Percentiles rank a stretch among this genome's conserved stretches.
Evolutionary conservation across 2,888 invertebrate species (phyloP).

Genomic region (Balanococcus diminutus): DNA sequence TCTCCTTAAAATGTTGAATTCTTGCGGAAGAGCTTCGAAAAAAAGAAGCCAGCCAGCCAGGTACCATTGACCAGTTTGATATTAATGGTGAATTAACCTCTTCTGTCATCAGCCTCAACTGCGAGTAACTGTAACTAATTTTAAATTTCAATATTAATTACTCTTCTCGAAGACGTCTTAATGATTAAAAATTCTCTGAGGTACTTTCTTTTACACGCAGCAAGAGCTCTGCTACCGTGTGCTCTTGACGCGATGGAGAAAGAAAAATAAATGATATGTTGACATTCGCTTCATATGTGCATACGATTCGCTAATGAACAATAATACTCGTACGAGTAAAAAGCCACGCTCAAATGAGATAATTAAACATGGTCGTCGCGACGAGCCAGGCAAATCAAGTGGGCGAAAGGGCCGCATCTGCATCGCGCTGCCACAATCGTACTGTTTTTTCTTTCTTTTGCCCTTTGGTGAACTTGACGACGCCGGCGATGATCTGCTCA

Average conservation of each 20-base stretch:
- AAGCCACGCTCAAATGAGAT: neutral
- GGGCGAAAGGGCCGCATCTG: neutral
- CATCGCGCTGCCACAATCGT: neutral
- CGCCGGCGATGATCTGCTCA: neutral
- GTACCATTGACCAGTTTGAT: slow-evolving; percentile 2
- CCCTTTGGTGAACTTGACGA: slow-evolving; percentile 5
- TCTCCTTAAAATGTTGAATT: neutral
- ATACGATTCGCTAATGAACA: neutral
- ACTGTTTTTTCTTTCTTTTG: neutral
- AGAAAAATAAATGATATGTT: neutral
- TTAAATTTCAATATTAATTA: slow-evolving; percentile 6
- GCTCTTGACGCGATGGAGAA: neutral
- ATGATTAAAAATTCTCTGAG: neutral
- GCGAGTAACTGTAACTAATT: neutral
- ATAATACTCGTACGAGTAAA: neutral
- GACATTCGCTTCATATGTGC: neutral
- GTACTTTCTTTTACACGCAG: neutral
- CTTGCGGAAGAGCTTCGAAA: neutral
- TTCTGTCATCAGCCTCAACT: no score
- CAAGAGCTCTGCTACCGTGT: neutral
- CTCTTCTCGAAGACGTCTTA: neutral
- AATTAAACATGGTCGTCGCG: neutral
- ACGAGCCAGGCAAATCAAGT: neutral
- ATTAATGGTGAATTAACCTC: neutral
- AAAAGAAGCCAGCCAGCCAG: neutral